A percentile compares a stretch with the other conserved stretches of the same genome.
Evolutionary conservation across 2,888 invertebrate genomes (phyloP).

Genomic region (Calliphora vomitoria): DNA sequence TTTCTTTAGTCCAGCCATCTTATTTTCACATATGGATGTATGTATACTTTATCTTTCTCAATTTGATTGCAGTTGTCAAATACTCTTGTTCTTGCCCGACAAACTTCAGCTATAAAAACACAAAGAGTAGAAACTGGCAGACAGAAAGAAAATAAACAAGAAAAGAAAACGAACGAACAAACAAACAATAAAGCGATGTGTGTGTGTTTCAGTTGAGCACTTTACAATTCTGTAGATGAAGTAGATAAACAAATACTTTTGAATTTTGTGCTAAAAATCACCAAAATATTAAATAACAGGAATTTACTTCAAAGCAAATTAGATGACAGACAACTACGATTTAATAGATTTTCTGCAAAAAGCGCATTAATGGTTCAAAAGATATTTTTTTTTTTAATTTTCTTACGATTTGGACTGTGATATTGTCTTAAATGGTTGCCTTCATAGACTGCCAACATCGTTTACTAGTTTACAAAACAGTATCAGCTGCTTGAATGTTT

Average conservation of each 20-base stretch:
- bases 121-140: not conserved
- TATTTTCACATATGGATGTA: no score
- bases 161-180: slow-evolving; percentile 4
- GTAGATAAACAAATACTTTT: not conserved
- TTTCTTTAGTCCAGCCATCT: not conserved
- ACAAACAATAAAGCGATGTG: slow-evolving; percentile 6
- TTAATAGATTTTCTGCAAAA: slow-evolving; percentile 28
- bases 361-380: slow-evolving; percentile 35
- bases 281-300: no score
- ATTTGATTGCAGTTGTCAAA: not conserved
- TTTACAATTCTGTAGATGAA: not conserved
- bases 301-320: not conserved
- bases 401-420: slow-evolving; percentile 20
- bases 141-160: slow-evolving; percentile 1
- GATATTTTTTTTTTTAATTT: not conserved
- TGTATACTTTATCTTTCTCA: not conserved
- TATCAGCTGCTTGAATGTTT: not conserved
- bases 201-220: not conserved
- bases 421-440: no score
- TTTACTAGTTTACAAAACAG: no score
- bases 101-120: slow-evolving; percentile 13
- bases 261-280: no score
- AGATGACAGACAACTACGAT: not conserved
- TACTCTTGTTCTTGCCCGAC: not conserved
- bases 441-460: not conserved